Conservation (phyloP, 2,113 vertebrate species). For the Mormyrus iriodes region DNA sequence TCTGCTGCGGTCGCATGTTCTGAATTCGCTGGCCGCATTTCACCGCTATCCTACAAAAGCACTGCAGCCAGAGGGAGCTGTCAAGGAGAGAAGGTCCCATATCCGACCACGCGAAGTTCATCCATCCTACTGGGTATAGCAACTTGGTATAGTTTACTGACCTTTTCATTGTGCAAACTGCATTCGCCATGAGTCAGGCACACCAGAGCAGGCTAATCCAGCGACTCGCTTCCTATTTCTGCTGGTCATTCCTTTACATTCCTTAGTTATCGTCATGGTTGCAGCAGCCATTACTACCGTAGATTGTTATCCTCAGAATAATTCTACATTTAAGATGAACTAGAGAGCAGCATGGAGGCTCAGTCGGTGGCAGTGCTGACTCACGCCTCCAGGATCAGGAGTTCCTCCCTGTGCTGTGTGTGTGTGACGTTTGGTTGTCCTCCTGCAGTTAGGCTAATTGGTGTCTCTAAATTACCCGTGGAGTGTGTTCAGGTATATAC, state of each 20-base stretch:
- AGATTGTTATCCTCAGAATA: background rate
- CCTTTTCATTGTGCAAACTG: background rate
- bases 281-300: background rate
- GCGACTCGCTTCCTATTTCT: background rate
- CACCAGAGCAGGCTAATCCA: background rate
- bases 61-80: background rate
- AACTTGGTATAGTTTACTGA: background rate
- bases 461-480: background rate
- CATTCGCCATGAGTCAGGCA: background rate
- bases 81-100: background rate
- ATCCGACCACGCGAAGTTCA: background rate
- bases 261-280: background rate
- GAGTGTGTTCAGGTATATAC: background rate
- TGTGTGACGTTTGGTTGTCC: background rate
- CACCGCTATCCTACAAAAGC: background rate
- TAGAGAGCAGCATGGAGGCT: background rate
- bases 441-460: background rate
- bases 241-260: background rate
- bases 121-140: background rate
- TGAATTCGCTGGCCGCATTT: no score
- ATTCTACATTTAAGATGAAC: background rate
- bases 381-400: background rate
- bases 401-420: background rate
- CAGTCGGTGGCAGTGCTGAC: background rate
- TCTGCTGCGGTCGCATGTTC: background rate